Conservation (phyloP, 1,140 invertebrate genomes). For the Lucilia sericata region DNA sequence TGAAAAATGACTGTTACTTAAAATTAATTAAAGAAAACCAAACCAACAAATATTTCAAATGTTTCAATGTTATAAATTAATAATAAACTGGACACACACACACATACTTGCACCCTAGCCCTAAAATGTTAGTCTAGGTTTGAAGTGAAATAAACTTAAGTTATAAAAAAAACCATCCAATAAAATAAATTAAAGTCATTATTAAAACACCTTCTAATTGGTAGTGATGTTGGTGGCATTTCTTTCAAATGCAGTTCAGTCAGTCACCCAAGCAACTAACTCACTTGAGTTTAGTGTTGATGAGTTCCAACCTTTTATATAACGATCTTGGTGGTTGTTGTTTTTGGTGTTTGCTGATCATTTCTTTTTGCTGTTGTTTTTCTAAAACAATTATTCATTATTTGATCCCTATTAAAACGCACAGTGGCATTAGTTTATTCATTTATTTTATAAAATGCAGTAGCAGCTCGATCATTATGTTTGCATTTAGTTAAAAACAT, state of each 20-base stretch:
- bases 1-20: slow-evolving; percentile 34
- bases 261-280: too few relatives aligned
- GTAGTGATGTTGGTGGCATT: not conserved
- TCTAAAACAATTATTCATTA: not conserved
- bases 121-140: not conserved
- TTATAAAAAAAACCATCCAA: not conserved
- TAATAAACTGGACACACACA: not conserved
- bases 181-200: slow-evolving; percentile 36
- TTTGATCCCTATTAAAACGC: not conserved
- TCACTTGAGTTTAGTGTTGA: too few relatives aligned
- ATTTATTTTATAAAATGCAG: not conserved
- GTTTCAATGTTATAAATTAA: not conserved
- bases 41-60: not conserved
- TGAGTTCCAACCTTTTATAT: not conserved
- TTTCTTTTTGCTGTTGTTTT: not conserved
- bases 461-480: not conserved
- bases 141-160: not conserved
- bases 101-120: too few relatives aligned
- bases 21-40: slow-evolving; percentile 32
- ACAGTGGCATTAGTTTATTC: not conserved
- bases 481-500: not conserved
- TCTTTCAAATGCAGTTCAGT: not conserved
- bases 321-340: slow-evolving; percentile 14
- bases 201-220: slow-evolving; percentile 33
- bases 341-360: not conserved